Percentiles rank a stretch among this genome's conserved stretches.
These are phyloP conservation scores for Panthera tigris DNA, from an alignment of 2,113 vertebrate genomes.

Conservation along the genomic window DNA sequence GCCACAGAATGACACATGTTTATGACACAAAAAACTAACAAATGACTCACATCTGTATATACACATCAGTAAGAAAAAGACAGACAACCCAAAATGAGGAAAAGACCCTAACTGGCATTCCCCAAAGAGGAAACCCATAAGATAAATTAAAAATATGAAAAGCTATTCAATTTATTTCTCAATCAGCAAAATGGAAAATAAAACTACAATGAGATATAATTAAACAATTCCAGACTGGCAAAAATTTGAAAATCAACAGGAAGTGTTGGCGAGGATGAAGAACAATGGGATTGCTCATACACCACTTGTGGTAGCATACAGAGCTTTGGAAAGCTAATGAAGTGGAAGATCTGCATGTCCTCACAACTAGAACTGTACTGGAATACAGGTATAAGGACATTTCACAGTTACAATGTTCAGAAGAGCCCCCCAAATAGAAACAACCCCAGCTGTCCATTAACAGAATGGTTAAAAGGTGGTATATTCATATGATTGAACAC, in stretches of 20 bases:
- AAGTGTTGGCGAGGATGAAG: not conserved
- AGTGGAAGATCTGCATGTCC: not conserved
- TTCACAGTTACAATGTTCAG: not conserved
- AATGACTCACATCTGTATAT: not conserved
- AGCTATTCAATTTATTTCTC: not conserved
- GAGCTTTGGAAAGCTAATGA: not conserved
- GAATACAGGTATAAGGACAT: not conserved
- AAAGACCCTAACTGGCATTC: not conserved
- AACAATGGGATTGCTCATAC: not conserved
- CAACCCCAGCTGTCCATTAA: not conserved
- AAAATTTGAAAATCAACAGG: not conserved
- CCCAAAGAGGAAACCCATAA: not conserved
- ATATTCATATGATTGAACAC: not conserved
- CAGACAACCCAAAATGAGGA: not conserved
- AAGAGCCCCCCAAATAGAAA: not conserved
- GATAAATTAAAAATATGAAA: not conserved
- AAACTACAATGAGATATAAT: not conserved
- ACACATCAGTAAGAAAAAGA: not conserved
- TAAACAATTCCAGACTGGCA: not conserved
- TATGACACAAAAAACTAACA: not conserved
- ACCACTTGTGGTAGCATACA: not conserved
- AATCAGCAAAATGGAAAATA: slow-evolving; percentile 7
- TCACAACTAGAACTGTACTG: not conserved
- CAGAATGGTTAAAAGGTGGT: not conserved
- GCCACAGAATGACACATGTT: not conserved